Evolutionary conservation across 2,888 invertebrate species (phyloP), one percentile per base, ranked within the genome.

Genomic region (Drosophila mimica): DNA sequence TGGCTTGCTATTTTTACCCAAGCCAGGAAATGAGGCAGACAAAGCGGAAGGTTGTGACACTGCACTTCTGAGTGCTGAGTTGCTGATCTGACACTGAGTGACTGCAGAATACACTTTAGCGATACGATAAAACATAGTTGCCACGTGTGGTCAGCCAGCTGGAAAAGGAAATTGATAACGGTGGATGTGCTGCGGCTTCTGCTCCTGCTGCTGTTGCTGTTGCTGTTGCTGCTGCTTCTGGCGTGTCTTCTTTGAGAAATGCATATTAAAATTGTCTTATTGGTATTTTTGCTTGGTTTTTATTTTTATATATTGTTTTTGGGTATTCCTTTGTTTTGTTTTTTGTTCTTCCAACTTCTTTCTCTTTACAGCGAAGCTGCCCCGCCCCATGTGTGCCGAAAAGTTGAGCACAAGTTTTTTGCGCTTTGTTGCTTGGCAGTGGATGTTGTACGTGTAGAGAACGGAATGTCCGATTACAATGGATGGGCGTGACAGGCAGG

Each of bases 231-330:
- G 60, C 36, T 59, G 59, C 43, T 49, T 31, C 31, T 60, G 17
- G 25, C n/a, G 38, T 59, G n/a, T 52, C 31, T 60, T 40, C 58
- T 76, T 72, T 89, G 84, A 86, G 82, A 83, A 87, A 81, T 87
- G 84, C 76, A 89, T 88, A 89, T 87, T 89, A 88, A 89, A 83
- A 81, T 63, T 73, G 61, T 76, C 76, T 83, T 83, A 76, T 74
- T 75, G 71, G 57, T 34, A 58, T 64, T 69, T 53, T 63, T 65
- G 58, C 34, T 54, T 28, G 28, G 11, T 20, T 56, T 52, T 28
- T 36, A 48, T 30, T 25, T 52, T n/a, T 46, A 36, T 59, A 20
- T 9, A 40, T 62, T 69, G 58, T 46, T 60, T 28, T 46, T 15
- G 15, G 46, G 46, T 15, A 25, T 46, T 46, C 25, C 15, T 31